Evolutionary conservation across 2,888 invertebrate genomes (phyloP), one percentile per base, ranked within the genome.

Genomic region (Amphiduros pacificus): DNA sequence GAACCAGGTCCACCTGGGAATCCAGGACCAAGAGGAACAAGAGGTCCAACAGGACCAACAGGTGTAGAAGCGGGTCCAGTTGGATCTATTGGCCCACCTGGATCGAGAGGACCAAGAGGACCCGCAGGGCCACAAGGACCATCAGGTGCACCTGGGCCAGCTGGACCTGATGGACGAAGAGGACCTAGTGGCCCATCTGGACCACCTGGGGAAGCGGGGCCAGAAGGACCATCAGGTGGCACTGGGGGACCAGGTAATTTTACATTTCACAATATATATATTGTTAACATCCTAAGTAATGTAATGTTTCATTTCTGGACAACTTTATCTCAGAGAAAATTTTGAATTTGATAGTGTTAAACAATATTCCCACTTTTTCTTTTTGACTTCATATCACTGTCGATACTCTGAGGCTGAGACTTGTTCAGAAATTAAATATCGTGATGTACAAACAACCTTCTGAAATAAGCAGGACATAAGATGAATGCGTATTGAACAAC

Each of bases 111-210:
- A 51, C 51, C 51, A 27, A 5, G 24, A 24, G 51, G 51, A 22
- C 20, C n/a, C 22, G 6, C 44, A 44, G 44, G 44, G 20, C 44
- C 44, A 5, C 6, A 22, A 9, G 44, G 63, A 48, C 17, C 52
- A 11, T 4, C 48, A 24, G 63, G 63, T 14, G 17, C 31, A 51
- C 24, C 32, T 24, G 59, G 59, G 52, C 22, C 31, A 36, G n/a
- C 58, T 40, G 68, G 68, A 26, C 50, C 51, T 24, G 44, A 31
- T 36, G 69, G 69, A 55, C 55, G 49, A 14, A 20, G 49, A 17
- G 68, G 68, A 31, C 59, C 51, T 48, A 28, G 36, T n/a, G 65
- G 65, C 9, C 26, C 44, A 20, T 20, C 41, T 54, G 62, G 62
- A 14, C 51, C 50, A 20, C 28, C 51, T 17, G 49, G 55, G 22